A percentile compares a stretch with the other conserved stretches of the same genome.
phyloP scores from a whole-genome alignment of 2,888 invertebrate species.

The Papilio demoleus region DNA sequence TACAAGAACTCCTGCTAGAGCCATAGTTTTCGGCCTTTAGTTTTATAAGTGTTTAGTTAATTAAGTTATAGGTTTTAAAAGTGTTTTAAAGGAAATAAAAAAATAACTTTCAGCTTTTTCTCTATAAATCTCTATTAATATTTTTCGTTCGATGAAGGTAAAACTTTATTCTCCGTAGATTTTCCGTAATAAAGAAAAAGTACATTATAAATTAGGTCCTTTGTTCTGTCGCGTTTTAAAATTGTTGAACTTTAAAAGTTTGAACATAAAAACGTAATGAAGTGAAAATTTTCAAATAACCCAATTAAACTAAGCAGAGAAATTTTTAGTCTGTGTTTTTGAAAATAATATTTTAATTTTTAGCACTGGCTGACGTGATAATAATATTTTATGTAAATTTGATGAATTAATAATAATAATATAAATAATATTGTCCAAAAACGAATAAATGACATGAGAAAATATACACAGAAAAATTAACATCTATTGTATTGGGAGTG shows the following conservation, averaged over 20 bases:
- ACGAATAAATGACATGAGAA: too few species aligned
- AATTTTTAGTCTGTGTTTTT: not conserved
- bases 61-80: not conserved
- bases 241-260: slow-evolving; percentile 30
- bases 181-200: slow-evolving; percentile 20
- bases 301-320: slow-evolving; percentile 14
- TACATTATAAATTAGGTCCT: slow-evolving; percentile 23
- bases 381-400: not conserved
- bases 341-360: not conserved
- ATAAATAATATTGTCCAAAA: too few species aligned
- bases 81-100: not conserved
- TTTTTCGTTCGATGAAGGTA: slow-evolving; percentile 7
- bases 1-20: too few species aligned
- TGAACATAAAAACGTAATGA: slow-evolving; percentile 24
- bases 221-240: slow-evolving; percentile 33
- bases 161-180: slow-evolving; percentile 8
- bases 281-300: slow-evolving; percentile 24
- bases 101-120: not conserved
- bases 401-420: too few species aligned
- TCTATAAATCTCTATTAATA: not conserved
- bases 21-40: too few species aligned
- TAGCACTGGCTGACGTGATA: not conserved
- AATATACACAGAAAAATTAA: too few species aligned
- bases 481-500: not conserved
- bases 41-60: not conserved